Conservation (phyloP, 2,797 vertebrate species). For the Ispidina lecontei region DNA sequence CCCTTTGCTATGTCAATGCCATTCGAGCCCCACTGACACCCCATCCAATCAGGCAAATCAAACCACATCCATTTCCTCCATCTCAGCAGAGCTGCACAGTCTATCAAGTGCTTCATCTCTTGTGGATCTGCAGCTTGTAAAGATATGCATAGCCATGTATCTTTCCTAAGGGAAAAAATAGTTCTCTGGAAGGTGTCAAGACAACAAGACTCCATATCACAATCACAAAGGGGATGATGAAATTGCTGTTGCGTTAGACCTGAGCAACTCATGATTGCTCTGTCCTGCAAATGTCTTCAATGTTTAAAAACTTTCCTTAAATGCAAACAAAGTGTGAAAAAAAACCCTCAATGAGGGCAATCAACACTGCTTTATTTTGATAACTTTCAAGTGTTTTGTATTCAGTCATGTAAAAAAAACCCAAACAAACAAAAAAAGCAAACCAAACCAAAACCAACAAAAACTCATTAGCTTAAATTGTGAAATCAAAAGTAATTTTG, state of each 20-base stretch:
- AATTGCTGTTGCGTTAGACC: conserved; percentile 19
- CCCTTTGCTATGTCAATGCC: not conserved
- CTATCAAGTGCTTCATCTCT: not conserved
- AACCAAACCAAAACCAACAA: not conserved
- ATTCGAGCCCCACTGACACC: not conserved
- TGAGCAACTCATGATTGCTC: conserved; percentile 8
- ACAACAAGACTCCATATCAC: not conserved
- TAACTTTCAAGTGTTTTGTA: conserved; percentile 36
- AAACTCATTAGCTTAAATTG: conserved; percentile 39
- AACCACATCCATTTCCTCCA: not conserved
- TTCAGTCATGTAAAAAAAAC: not conserved
- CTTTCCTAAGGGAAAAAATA: not conserved
- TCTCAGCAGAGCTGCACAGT: not conserved
- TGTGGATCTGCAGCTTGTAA: not conserved
- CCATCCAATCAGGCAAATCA: not conserved
- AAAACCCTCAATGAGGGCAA: not conserved
- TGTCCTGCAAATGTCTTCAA: conserved; percentile 6
- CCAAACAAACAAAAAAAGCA: too few species aligned
- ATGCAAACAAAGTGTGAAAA: not conserved
- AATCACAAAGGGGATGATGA: not conserved
- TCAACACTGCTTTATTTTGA: conserved; percentile 32
- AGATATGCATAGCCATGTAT: not conserved
- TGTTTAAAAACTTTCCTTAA: not conserved
- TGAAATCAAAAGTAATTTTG: conserved; percentile 59
- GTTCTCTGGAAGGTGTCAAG: not conserved